phyloP scores from a whole-genome alignment of 2,797 vertebrate genomes.

The Peromyscus attwateri region DNA sequence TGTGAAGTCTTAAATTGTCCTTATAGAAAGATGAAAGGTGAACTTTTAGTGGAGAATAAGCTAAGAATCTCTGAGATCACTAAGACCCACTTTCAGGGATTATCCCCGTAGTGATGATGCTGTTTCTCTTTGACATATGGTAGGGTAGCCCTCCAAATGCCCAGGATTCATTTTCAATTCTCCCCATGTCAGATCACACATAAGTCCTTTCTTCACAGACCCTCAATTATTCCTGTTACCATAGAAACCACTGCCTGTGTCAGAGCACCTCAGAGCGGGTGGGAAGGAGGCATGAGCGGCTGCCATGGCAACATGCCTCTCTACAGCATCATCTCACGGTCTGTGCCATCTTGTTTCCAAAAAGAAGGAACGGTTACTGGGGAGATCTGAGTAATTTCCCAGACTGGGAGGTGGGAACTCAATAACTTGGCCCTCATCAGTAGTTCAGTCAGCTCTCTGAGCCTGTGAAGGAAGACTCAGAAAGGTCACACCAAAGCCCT shows the following conservation, averaged over 20 bases:
- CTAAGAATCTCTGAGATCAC: neutral
- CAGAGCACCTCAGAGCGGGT: constrained; percentile 69
- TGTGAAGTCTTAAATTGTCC: constrained; percentile 45
- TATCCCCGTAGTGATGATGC: neutral
- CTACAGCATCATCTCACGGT: constrained; percentile 46
- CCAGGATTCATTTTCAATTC: constrained; percentile 59
- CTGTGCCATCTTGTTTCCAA: constrained; percentile 33
- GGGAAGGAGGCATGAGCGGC: constrained; percentile 64
- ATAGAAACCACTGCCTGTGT: constrained; percentile 80
- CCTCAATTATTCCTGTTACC: constrained; percentile 73
- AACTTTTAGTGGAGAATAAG: neutral
- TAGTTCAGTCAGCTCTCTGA: neutral
- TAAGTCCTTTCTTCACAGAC: constrained; percentile 72
- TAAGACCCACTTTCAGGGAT: neutral
- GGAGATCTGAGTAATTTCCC: neutral
- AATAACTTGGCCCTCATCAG: neutral
- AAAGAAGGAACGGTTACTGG: neutral
- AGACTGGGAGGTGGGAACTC: neutral
- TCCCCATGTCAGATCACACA: constrained; percentile 47
- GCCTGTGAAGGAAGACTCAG: neutral
- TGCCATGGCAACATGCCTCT: constrained; percentile 76
- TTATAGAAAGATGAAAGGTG: constrained; percentile 19
- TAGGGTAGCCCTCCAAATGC: constrained; percentile 26
- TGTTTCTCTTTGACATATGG: neutral
- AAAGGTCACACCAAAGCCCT: neutral